Evolutionary conservation across 1,140 invertebrate genomes (phyloP).

Genomic region (Leptopilina boulardi): DNA sequence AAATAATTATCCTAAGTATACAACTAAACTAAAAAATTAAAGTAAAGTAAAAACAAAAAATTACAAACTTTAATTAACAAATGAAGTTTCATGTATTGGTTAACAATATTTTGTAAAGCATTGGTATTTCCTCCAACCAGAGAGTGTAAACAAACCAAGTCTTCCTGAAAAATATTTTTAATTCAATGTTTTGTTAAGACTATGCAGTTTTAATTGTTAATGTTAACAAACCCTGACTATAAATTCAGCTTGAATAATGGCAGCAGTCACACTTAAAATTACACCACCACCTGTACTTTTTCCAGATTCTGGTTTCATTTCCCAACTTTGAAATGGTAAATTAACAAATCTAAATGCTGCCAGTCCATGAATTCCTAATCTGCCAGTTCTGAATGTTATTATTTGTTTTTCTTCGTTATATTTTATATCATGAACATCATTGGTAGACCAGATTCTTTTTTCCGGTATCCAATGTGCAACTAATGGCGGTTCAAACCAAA

Average conservation of each 20-base stretch:
- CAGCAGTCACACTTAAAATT: constrained; percentile 80
- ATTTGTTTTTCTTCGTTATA: constrained; percentile 89
- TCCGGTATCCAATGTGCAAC: constrained; percentile 85
- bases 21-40: not conserved
- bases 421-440: constrained; percentile 87
- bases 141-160: constrained; percentile 77
- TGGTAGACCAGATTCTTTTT: constrained; percentile 81
- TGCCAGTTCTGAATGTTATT: constrained; percentile 84
- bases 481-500: constrained; percentile 90
- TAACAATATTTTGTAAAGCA: constrained; percentile 77
- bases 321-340: constrained; percentile 91
- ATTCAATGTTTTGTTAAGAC: not conserved
- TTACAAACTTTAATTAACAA: constrained; percentile 76
- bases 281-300: constrained; percentile 74
- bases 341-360: constrained; percentile 86
- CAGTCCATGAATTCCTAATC: constrained; percentile 85
- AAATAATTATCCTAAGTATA: too few species aligned
- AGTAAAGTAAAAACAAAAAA: constrained; percentile 32
- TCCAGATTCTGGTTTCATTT: constrained; percentile 82
- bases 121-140: constrained; percentile 78
- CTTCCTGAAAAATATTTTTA: constrained; percentile 66
- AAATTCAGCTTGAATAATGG: constrained; percentile 83
- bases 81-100: constrained; percentile 76
- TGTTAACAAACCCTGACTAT: constrained; percentile 75
- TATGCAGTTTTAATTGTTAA: not conserved